These are phyloP conservation scores for Arothron firmamentum DNA, from an alignment of 2,113 vertebrate species.

Conservation along the genomic window DNA sequence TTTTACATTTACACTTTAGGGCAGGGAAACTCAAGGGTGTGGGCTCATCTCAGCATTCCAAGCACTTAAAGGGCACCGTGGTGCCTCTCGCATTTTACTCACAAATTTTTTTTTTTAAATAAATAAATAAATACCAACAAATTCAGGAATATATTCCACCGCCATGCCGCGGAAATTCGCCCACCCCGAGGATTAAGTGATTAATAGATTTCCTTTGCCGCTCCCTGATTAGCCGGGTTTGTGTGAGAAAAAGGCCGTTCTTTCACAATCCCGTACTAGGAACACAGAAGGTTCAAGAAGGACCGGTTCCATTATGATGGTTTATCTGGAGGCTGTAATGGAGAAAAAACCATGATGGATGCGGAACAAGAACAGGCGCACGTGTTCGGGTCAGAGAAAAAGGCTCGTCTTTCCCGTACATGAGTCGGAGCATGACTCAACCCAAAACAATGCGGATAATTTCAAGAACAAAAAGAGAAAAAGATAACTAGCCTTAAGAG, in stretches of 20 bases:
- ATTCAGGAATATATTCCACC: not conserved
- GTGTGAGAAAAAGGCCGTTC: constrained; percentile 22
- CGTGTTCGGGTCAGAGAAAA: not conserved
- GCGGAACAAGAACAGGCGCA: not conserved
- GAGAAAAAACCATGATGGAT: not conserved
- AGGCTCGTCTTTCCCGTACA: not conserved
- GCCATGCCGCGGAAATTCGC: not conserved
- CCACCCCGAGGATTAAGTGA: constrained; percentile 39
- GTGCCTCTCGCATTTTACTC: too few relatives aligned
- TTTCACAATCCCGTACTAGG: constrained; percentile 34
- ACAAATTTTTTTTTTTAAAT: too few relatives aligned
- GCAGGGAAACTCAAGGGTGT: constrained; percentile 22
- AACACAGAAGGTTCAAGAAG: constrained; percentile 8
- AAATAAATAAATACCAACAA: not conserved
- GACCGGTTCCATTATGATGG: constrained; percentile 28
- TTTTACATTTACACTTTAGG: too few relatives aligned
- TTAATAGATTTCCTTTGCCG: constrained; percentile 50
- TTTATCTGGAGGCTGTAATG: not conserved
- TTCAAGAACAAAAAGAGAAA: not conserved
- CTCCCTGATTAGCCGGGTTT: constrained; percentile 48
- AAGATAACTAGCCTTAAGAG: not conserved
- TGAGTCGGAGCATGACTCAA: constrained; percentile 17
- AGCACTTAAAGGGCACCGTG: too few relatives aligned
- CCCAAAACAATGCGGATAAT: not conserved
- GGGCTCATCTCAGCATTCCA: constrained; percentile 11